These are phyloP conservation scores for Nyleta sp. DNA, from an alignment of 2,888 invertebrate genomes.

Conservation along the genomic window DNA sequence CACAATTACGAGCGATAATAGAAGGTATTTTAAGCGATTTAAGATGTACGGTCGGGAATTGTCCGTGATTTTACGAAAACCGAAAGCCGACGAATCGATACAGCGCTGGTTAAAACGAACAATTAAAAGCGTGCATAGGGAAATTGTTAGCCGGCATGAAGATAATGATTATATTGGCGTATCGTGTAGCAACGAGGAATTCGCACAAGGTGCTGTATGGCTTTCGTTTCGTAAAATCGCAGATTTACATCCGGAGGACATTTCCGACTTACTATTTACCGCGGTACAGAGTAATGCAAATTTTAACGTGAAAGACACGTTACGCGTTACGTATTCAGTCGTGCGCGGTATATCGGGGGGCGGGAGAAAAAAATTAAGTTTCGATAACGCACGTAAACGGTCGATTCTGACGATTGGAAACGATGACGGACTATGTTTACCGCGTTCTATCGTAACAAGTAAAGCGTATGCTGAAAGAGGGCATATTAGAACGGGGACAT, in stretches of 20 bases:
- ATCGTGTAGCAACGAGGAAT: neutral
- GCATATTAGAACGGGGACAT: neutral
- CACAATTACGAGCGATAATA: neutral
- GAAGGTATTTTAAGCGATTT: neutral
- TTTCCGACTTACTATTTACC: neutral
- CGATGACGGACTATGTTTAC: conserved; percentile 19
- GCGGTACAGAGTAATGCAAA: conserved; percentile 11
- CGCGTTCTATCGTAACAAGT: neutral
- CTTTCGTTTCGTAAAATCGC: conserved; percentile 9
- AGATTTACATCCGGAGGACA: neutral
- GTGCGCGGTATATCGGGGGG: neutral
- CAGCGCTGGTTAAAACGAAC: neutral
- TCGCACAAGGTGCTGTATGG: neutral
- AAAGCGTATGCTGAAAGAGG: neutral
- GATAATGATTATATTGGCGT: neutral
- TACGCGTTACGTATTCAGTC: neutral
- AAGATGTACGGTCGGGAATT: conserved; percentile 10
- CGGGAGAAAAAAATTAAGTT: neutral
- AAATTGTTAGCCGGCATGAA: neutral
- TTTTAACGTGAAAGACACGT: neutral
- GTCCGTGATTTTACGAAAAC: neutral
- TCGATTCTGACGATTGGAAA: conserved; percentile 6
- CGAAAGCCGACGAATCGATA: neutral
- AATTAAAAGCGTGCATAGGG: neutral
- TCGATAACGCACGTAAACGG: conserved; percentile 1